Evolutionary conservation across 2,888 invertebrate genomes (phyloP).

Genomic region (Hyposoter dolosus): DNA sequence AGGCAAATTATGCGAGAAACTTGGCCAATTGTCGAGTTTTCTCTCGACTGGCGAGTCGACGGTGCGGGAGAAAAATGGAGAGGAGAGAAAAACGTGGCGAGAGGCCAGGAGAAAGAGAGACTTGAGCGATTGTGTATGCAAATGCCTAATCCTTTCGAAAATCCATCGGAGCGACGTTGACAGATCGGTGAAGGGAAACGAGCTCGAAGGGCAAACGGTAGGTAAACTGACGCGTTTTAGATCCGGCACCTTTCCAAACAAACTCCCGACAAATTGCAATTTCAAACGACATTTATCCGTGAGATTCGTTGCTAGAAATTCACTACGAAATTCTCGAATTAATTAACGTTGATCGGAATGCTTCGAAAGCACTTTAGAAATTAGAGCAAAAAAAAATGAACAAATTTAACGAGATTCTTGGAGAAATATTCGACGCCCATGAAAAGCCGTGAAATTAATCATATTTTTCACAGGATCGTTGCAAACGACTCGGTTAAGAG

Average conservation of each 20-base stretch:
- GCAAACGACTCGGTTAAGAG: conserved; percentile 70
- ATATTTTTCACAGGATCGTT: conserved; percentile 56
- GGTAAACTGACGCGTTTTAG: conserved; percentile 56
- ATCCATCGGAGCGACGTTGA: conserved; percentile 83
- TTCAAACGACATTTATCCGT: conserved; percentile 37
- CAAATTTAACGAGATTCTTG: neutral
- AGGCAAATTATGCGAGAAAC: neutral
- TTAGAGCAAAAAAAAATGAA: neutral
- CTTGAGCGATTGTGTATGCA: conserved; percentile 84
- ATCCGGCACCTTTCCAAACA: conserved; percentile 38
- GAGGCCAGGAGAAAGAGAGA: conserved; percentile 33
- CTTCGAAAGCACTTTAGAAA: neutral
- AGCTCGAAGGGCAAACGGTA: conserved; percentile 24
- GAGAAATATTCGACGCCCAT: neutral
- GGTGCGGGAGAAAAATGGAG: conserved; percentile 28
- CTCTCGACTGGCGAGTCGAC: neutral
- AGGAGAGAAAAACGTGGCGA: conserved; percentile 1
- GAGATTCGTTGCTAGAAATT: neutral
- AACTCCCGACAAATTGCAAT: conserved; percentile 59
- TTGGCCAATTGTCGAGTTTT: conserved; percentile 43
- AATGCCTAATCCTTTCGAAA: conserved; percentile 84
- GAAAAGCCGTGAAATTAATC: conserved; percentile 76
- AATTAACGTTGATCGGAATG: neutral
- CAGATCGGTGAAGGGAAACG: conserved; percentile 77
- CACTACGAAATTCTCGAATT: neutral